These are phyloP conservation scores for Nebria salina DNA, from an alignment of 2,888 invertebrate genomes.

Conservation along the genomic window DNA sequence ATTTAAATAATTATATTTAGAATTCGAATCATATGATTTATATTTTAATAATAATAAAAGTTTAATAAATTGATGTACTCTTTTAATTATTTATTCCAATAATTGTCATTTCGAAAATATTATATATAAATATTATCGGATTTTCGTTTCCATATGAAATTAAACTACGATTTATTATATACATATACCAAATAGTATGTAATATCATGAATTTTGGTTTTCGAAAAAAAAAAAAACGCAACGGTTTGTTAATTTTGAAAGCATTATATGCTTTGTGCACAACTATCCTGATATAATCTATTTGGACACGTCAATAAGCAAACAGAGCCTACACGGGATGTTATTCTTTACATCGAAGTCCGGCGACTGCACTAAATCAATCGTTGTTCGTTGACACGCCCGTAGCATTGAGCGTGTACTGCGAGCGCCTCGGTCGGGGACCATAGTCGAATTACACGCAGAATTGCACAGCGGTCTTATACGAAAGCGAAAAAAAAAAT, in stretches of 20 bases:
- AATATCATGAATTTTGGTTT: neutral
- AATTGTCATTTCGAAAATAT: too few relatives aligned
- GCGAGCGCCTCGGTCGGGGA: slow-evolving; percentile 48
- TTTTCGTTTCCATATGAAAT: too few relatives aligned
- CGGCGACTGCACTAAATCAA: slow-evolving; percentile 28
- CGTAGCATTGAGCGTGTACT: neutral
- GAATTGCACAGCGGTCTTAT: slow-evolving; percentile 55
- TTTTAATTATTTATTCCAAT: too few relatives aligned
- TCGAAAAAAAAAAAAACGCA: neutral
- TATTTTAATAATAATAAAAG: too few relatives aligned
- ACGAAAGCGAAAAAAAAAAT: slow-evolving; percentile 54
- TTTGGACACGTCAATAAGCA: neutral
- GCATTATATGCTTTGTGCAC: neutral
- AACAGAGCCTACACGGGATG: neutral
- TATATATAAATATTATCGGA: too few relatives aligned
- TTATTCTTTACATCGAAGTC: slow-evolving; percentile 17
- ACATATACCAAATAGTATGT: too few relatives aligned
- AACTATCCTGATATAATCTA: neutral
- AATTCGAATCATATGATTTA: too few relatives aligned
- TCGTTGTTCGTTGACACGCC: slow-evolving; percentile 26
- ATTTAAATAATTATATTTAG: too few relatives aligned
- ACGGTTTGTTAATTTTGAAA: too few relatives aligned
- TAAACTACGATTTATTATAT: too few relatives aligned
- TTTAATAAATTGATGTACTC: too few relatives aligned
- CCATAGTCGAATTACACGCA: slow-evolving; percentile 58